Evolutionary conservation across 2,888 invertebrate genomes (phyloP).

Genomic region (Cremastinae sp.): DNA sequence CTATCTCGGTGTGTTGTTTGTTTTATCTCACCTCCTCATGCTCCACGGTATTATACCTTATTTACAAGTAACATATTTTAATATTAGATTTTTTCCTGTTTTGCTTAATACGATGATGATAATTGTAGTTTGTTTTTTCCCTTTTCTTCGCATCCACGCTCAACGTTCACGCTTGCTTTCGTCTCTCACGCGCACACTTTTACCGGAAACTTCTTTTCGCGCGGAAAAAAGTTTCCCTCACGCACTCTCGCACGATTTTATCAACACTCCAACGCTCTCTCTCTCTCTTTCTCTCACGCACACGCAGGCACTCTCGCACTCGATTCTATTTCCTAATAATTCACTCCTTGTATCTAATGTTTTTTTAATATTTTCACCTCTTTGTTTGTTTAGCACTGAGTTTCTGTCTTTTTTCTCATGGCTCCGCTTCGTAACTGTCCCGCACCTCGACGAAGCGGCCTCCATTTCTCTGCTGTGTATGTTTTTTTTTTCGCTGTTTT

Average conservation of each 20-base stretch:
- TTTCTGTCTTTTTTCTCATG: slow-evolving; percentile 54
- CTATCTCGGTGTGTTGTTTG: slow-evolving; percentile 16
- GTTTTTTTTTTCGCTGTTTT: not conserved
- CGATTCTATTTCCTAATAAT: slow-evolving; percentile 31
- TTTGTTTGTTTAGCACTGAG: slow-evolving; percentile 65
- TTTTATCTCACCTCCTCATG: slow-evolving; percentile 61
- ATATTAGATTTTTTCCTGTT: slow-evolving; percentile 63
- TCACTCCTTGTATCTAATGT: slow-evolving; percentile 54
- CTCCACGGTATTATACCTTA: slow-evolving; percentile 73
- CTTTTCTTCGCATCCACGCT: slow-evolving; percentile 28
- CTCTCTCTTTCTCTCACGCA: not conserved
- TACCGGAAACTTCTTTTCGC: slow-evolving; percentile 28
- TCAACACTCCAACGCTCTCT: not conserved
- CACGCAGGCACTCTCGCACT: slow-evolving; percentile 7
- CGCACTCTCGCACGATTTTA: not conserved
- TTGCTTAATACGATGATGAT: slow-evolving; percentile 72
- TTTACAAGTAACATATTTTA: slow-evolving; percentile 76
- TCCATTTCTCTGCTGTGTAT: too few species aligned
- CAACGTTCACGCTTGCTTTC: slow-evolving; percentile 21
- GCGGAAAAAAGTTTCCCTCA: too few species aligned
- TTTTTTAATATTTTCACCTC: slow-evolving; percentile 25
- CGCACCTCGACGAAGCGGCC: slow-evolving; percentile 54
- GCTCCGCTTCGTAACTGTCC: slow-evolving; percentile 64
- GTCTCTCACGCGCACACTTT: slow-evolving; percentile 25
- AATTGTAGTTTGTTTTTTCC: slow-evolving; percentile 69